Conservation (phyloP, 2,888 invertebrate genomes). For the Bombylius discolor region DNA sequence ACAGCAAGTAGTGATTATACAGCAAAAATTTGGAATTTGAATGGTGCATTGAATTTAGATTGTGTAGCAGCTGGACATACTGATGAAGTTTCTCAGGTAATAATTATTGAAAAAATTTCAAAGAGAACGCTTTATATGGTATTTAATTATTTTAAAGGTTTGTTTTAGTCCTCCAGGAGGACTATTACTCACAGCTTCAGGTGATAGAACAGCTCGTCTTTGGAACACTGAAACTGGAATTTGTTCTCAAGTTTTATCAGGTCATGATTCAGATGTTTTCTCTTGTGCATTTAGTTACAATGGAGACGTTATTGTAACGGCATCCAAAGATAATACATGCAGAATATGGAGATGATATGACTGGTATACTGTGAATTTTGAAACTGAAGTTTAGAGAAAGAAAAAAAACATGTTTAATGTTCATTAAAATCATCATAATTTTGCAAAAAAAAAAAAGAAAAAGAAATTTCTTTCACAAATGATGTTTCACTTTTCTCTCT, state of each 20-base stretch:
- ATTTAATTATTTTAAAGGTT: slow-evolving; percentile 38
- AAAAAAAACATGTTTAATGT: too few relatives aligned
- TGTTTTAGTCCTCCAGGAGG: slow-evolving; percentile 70
- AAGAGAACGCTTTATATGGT: not conserved
- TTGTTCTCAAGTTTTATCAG: slow-evolving; percentile 59
- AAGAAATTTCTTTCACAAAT: too few relatives aligned
- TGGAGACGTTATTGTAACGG: slow-evolving; percentile 65
- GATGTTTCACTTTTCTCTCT: not conserved
- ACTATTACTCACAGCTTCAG: slow-evolving; percentile 59
- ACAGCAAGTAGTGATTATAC: slow-evolving; percentile 65
- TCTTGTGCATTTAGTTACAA: slow-evolving; percentile 70
- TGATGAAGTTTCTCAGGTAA: slow-evolving; percentile 55
- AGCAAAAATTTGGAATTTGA: slow-evolving; percentile 55
- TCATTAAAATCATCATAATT: too few relatives aligned
- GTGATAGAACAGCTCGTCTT: slow-evolving; percentile 58
- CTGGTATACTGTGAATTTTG: slow-evolving; percentile 40
- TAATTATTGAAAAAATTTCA: not conserved
- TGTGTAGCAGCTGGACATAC: slow-evolving; percentile 51
- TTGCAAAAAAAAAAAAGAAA: too few relatives aligned
- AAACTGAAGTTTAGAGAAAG: not conserved
- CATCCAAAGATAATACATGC: slow-evolving; percentile 71
- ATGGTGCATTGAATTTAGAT: slow-evolving; percentile 42
- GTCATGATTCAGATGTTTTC: slow-evolving; percentile 68
- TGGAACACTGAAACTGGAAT: slow-evolving; percentile 53
- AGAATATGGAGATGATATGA: slow-evolving; percentile 67